Conservation (phyloP, 2,113 vertebrate genomes). For the Forbesichthys agassizii region DNA sequence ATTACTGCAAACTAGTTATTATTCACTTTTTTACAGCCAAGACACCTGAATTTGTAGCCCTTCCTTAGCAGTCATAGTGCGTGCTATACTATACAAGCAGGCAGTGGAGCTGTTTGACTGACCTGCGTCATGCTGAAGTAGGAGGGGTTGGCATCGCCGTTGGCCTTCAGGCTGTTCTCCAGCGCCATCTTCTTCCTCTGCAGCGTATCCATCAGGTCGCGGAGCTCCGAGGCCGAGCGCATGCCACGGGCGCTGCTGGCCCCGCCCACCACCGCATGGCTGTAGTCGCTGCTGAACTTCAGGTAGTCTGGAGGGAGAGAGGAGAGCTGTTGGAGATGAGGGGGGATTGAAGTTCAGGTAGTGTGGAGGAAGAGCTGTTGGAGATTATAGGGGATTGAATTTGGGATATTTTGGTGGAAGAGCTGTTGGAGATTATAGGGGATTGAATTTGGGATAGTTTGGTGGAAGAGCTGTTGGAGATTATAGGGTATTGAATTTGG, state of each 20-base stretch:
- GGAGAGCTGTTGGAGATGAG: background rate
- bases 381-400: background rate
- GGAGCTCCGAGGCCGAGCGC: slow-evolving; percentile 80
- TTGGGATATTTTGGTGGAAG: background rate
- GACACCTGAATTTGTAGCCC: too few relatives aligned
- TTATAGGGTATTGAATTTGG: background rate
- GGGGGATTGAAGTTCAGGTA: background rate
- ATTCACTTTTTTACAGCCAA: too few relatives aligned
- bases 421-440: background rate
- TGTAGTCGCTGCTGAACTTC: slow-evolving; percentile 85
- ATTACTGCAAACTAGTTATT: too few relatives aligned
- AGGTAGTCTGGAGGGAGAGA: slow-evolving; percentile 76
- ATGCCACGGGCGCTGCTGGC: slow-evolving; percentile 70
- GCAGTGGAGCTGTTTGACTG: background rate
- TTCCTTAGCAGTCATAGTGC: too few relatives aligned
- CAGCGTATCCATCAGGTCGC: slow-evolving; percentile 88
- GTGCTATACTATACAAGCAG: too few relatives aligned
- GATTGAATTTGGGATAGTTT: too few relatives aligned
- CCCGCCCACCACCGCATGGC: slow-evolving; percentile 71
- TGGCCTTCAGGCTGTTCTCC: slow-evolving; percentile 90
- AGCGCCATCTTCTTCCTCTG: slow-evolving; percentile 88
- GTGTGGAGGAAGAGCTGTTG: background rate
- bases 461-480: background rate
- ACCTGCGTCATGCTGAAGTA: slow-evolving; percentile 89
- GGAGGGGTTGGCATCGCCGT: slow-evolving; percentile 87